Conservation (phyloP, 2,113 vertebrate species). For the Plectropomus leopardus region DNA sequence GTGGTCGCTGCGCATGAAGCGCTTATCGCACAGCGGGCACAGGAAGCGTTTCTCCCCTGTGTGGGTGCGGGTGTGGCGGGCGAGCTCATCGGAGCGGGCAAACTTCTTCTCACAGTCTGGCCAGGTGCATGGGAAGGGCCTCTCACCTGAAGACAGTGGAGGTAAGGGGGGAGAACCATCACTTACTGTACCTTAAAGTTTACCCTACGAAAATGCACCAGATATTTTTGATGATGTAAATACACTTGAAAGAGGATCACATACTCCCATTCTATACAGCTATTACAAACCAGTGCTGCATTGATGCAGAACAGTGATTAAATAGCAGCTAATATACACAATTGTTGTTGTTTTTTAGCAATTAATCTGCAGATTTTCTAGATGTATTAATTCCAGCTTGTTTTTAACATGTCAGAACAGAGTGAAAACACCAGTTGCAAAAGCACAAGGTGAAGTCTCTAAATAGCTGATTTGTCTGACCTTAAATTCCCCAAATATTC, state of each 20-base stretch:
- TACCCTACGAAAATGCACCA: neutral
- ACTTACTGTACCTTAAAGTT: neutral
- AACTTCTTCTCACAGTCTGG: constrained; percentile 87
- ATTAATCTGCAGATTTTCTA: no score
- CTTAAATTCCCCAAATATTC: no score
- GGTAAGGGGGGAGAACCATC: neutral
- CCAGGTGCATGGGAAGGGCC: constrained; percentile 87
- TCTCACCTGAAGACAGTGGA: constrained; percentile 78
- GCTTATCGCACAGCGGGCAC: constrained; percentile 86
- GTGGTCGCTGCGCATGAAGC: constrained; percentile 89
- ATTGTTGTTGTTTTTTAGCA: no score
- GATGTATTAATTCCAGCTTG: no score
- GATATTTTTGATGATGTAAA: neutral
- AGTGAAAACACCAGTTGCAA: neutral
- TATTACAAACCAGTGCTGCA: neutral
- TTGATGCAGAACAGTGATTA: neutral
- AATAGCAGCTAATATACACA: neutral
- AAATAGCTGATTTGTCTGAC: neutral
- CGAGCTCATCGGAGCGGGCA: constrained; percentile 86
- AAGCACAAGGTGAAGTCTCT: neutral
- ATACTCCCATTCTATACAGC: neutral
- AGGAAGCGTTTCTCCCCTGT: constrained; percentile 87
- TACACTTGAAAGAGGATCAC: neutral
- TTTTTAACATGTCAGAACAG: constrained; percentile 1
- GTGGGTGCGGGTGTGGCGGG: constrained; percentile 87